Conservation (phyloP, 2,113 vertebrate genomes). For the Cephalopholis sonnerati region DNA sequence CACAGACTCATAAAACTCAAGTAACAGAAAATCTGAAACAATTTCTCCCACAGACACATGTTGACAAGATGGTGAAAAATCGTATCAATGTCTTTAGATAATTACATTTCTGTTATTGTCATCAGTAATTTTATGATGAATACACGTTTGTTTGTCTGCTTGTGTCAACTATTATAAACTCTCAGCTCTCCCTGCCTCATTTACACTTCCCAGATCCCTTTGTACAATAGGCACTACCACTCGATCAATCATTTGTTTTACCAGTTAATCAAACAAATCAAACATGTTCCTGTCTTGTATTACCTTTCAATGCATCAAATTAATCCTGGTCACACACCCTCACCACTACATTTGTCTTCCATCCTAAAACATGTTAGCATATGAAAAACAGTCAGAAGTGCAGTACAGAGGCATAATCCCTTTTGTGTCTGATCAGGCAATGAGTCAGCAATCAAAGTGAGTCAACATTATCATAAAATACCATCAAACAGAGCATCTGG, state of each 20-base stretch:
- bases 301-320: too few relatives aligned
- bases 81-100: accelerated
- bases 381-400: background rate
- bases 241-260: background rate
- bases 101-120: background rate
- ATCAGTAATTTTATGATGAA: background rate
- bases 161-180: background rate
- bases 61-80: background rate
- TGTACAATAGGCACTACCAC: background rate
- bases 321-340: background rate
- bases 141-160: background rate
- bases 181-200: too few relatives aligned
- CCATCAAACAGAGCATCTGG: background rate
- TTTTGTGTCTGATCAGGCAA: background rate
- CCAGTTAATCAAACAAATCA: background rate
- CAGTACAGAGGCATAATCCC: background rate
- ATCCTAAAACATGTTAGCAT: background rate
- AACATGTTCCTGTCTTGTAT: background rate
- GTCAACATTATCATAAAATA: background rate
- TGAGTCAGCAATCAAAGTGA: background rate
- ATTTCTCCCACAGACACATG: background rate
- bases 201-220: background rate
- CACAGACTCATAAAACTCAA: conserved; percentile 5
- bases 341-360: background rate
- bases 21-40: background rate